A percentile compares a stretch with the other conserved stretches of the same genome.
These are phyloP conservation scores for Nemoura dubitans DNA, from an alignment of 2,888 invertebrate genomes.

Conservation along the genomic window DNA sequence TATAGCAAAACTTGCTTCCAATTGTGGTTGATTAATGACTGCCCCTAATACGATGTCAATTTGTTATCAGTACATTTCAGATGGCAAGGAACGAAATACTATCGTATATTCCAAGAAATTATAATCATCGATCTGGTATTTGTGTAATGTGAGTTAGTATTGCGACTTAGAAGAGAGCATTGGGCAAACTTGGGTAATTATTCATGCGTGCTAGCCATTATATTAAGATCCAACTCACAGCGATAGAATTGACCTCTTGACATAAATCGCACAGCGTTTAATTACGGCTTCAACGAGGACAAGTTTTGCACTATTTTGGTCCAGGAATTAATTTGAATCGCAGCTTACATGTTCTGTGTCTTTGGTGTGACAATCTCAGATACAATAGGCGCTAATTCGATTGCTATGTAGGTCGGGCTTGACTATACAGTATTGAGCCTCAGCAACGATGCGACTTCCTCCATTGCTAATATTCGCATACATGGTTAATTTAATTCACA, in stretches of 20 bases:
- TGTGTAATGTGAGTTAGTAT: not conserved
- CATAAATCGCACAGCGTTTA: constrained; percentile 9
- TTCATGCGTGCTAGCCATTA: constrained; percentile 14
- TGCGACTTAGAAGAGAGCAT: not conserved
- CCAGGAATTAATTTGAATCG: not conserved
- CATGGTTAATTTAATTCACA: too few relatives aligned
- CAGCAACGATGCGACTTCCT: too few relatives aligned
- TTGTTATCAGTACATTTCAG: not conserved
- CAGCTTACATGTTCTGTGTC: not conserved
- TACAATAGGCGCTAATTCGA: not conserved
- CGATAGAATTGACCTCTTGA: constrained; percentile 35
- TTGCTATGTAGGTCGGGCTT: not conserved
- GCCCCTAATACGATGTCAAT: not conserved
- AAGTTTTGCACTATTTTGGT: constrained; percentile 22
- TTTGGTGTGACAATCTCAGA: not conserved
- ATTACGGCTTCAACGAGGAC: constrained; percentile 4
- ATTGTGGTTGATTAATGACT: too few relatives aligned
- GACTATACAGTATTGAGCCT: too few relatives aligned
- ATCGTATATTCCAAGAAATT: constrained; percentile 16
- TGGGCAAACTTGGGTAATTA: constrained; percentile 16
- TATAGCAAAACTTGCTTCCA: constrained; percentile 8
- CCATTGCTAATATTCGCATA: too few relatives aligned
- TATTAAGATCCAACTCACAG: not conserved
- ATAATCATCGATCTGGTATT: constrained; percentile 8
- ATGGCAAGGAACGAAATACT: not conserved